Evolutionary conservation across 2,888 invertebrate species (phyloP).

Genomic region (Lucinisca nassula): DNA sequence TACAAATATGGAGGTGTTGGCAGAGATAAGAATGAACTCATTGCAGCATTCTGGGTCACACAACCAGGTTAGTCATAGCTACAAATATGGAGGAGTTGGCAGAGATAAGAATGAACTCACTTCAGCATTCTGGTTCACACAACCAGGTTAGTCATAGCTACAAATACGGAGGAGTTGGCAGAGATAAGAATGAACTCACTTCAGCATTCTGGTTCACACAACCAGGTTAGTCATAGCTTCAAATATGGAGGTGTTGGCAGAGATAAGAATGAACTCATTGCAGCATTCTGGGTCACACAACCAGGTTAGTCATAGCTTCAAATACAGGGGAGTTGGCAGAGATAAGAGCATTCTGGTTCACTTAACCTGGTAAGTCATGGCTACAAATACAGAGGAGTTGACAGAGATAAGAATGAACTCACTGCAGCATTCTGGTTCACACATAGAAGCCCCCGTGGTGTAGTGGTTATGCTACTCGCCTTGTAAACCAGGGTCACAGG

Average conservation of each 20-base stretch:
- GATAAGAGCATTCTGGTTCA: no score
- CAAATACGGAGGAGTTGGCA: conserved; percentile 84
- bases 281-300: conserved; percentile 86
- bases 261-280: conserved; percentile 86
- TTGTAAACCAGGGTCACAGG: no score
- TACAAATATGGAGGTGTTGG: conserved; percentile 85
- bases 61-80: no score
- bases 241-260: conserved; percentile 85
- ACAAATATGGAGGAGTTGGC: conserved; percentile 84
- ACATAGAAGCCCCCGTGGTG: no score
- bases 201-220: conserved; percentile 87
- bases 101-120: conserved; percentile 85
- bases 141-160: no score
- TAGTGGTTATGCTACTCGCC: no score
- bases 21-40: conserved; percentile 85
- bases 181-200: conserved; percentile 85
- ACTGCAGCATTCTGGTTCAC: conserved; percentile 87
- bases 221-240: conserved; percentile 87
- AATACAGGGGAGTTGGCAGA: no score
- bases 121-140: conserved; percentile 87
- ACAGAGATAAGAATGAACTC: conserved; percentile 85
- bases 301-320: no score
- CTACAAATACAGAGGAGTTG: conserved; percentile 84
- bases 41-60: conserved; percentile 87
- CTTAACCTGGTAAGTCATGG: no score